Evolutionary conservation across 2,888 invertebrate genomes (phyloP), one percentile per base, ranked within the genome.

Genomic region (Sacculina carcini): DNA sequence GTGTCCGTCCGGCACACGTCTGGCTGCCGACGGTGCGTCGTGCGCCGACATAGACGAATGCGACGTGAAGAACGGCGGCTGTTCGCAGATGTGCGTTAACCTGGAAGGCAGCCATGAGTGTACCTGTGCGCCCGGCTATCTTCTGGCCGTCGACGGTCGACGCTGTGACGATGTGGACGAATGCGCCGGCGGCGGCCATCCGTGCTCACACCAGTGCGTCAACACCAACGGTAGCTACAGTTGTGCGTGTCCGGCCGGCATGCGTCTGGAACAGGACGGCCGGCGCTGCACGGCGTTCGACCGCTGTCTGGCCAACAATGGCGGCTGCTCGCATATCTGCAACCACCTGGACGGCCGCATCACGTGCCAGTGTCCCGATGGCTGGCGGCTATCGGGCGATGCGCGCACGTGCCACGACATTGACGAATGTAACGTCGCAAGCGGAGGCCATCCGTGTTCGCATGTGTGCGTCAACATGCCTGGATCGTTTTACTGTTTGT

Each of bases 21-120:
- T 57, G 2, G 24, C 36, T 12, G 47, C 50, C 9, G 52, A 57
- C 44, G 39, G 32, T 29, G 54, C 53, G 38, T 55, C 51, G 24
- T 57, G 72, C 56, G 58, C 65, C 34, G 76, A 76, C 63, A 69
- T 77, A 28, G 72, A 79, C 60, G 78, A 79, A 62, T 79, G 79
- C 59, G 66, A 70, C 31, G 63, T 60, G 56, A 60, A 32, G 55
- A 62, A 55, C 69, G 76, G 67, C 38, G 69, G 69, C 19, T 76
- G 77, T 54, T 72, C 72, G 40, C 70, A 69, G 53, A 64, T 67
- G 29, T 77, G 77, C 59, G 62, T 66, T 47, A 69, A 69, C 58
- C 63, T 65, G 23, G 61, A 64, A 44, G 67, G 67, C n/a, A 54
- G 50, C 24, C 46, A 47, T 51, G 50, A 51, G 16, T 57, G 57